Evolutionary conservation across 2,113 vertebrate species (phyloP), one percentile per base, ranked within the genome.

Genomic region (Morone saxatilis): DNA sequence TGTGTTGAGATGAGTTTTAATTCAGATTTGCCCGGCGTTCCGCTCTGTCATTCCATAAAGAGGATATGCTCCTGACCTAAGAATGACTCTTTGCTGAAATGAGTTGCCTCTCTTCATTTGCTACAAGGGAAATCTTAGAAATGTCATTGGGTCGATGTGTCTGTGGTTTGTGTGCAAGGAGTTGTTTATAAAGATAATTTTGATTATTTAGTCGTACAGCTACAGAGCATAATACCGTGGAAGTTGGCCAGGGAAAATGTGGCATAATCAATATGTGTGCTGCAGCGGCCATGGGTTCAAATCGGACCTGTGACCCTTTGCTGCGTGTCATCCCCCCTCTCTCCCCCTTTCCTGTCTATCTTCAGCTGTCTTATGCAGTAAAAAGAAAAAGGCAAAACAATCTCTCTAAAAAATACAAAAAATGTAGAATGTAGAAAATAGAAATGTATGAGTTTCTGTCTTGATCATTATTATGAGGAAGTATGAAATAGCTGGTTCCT

Each of bases 1-100:
- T 61, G 45, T 40, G 43, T 81, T 77, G 76, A 78, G 41, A 81
- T 22, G 69, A 76, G 12, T 69, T 81, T 90, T 87, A 71, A 89
- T 86, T 84, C 59, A 71, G 31, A 65, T 73, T 82, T 41, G 63
- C 57, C 40, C 12, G 12, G 25, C 69, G 48, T 81, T 67, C 80
- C 81, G 66, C 62, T 60, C 47, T 65, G 63, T 79, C 38, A 11
- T 70, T 74, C 81, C 75, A 67, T 17, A 1, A 81, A 72, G 80
- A 57, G 45, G 4, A 8, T 19, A 11, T 19, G 43, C 47, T 10
- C 78, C 48, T 80, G 81, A 85, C 81, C 65, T 45, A 16, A 80
- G 76, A 68, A 62, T 68, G 56, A 88, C 78, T 65, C 31, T 67
- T 43, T 63, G 31, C 45, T 48, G 38, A 72, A 85, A 79, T 87